Evolutionary conservation across 2,888 invertebrate genomes (phyloP), one percentile per base, ranked within the genome.

Genomic region (Eupelmus urozonus): DNA sequence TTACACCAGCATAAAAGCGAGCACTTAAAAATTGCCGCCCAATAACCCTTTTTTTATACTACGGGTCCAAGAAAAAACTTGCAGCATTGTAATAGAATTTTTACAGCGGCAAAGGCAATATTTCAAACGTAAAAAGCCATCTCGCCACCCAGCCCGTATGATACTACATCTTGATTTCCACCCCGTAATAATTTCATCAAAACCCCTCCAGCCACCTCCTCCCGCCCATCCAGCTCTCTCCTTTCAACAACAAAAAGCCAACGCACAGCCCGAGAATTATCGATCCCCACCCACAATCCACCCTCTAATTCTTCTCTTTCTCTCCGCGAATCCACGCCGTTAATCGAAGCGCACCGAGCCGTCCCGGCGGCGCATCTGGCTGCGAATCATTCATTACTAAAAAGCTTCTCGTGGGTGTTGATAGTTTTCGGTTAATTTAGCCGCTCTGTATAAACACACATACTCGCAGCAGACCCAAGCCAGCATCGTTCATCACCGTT

Each of bases 341-440:
- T 13, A 45, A 45, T 7, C 9, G 45, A 45, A 45, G 45, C 13
- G 4, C 45, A 45, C 16, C 45, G 45, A 5, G 34, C 9, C 34
- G 34, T 34, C 34, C 5, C 34, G 34, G 34, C 16, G 13, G 9
- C 45, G 16, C 45, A 16, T 45, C 16, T n/a, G n/a, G 29, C 59
- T n/a, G 23, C 74, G 57, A 65, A 70, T 79, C 71, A 67, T 79
- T 79, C 72, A 80, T 81, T 74, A 75, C 72, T 72, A 80, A 80
- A 59, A 72, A 77, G 79, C 29, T 74, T 73, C 69, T 76, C 70
- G 75, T 71, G 84, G 82, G 82, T 82, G 86, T 82, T 85, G 84
- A 87, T 87, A 84, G 86, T 87, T 85, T 86, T 85, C 83, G 85
- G 85, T 85, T 86, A 85, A 86, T 86, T 87, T 85, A 85, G 81